Percentiles rank a stretch among this genome's conserved stretches.
phyloP scores from a whole-genome alignment of 1,140 invertebrate genomes.

The Bombus sibiricus region DNA sequence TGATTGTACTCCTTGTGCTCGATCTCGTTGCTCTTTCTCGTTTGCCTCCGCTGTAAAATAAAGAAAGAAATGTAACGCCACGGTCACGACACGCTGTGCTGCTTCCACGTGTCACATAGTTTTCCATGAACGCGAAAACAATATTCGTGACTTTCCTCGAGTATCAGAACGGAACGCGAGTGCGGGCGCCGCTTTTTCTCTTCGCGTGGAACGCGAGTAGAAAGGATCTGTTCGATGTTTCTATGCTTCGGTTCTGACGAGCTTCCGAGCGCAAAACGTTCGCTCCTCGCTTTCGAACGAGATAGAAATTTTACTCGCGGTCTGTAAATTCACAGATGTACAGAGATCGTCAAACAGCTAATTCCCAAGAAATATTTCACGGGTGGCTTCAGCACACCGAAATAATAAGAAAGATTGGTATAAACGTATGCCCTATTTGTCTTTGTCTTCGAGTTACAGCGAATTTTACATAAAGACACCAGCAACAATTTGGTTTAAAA shows the following conservation, averaged over 20 bases:
- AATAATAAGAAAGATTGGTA: too few species aligned
- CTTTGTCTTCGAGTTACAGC: too few species aligned
- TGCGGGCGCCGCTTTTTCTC: conserved; percentile 33
- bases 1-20: conserved; percentile 75
- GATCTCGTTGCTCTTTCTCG: conserved; percentile 74
- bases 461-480: too few species aligned
- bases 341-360: too few species aligned
- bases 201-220: conserved; percentile 22
- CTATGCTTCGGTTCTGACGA: conserved; percentile 10
- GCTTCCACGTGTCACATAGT: not conserved
- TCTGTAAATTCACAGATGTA: too few species aligned
- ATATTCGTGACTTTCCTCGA: conserved; percentile 73
- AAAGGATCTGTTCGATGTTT: conserved; percentile 50
- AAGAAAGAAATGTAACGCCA: conserved; percentile 46
- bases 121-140: conserved; percentile 55
- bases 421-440: too few species aligned
- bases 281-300: conserved; percentile 13
- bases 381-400: too few species aligned
- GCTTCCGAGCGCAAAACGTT: not conserved
- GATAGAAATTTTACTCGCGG: too few species aligned
- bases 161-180: conserved; percentile 77
- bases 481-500: too few species aligned
- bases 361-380: too few species aligned
- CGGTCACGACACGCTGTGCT: conserved; percentile 6
- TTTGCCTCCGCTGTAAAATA: conserved; percentile 75